Evolutionary conservation across 1,140 invertebrate genomes (phyloP).

Genomic region (Eupristina koningsbergeri): DNA sequence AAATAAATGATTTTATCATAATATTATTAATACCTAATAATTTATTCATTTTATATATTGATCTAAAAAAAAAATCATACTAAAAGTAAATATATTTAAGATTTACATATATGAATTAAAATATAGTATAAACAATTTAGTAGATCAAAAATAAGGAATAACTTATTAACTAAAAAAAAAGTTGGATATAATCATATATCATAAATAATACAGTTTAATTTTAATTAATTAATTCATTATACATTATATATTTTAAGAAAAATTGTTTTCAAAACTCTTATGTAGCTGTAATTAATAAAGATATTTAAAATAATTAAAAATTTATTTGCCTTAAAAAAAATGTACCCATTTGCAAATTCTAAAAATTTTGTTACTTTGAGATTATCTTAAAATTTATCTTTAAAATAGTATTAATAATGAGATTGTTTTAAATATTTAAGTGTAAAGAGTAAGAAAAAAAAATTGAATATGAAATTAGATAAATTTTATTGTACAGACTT

Average conservation of each 20-base stretch:
- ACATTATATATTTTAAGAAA: neutral
- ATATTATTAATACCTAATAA: too few relatives aligned
- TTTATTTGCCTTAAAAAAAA: too few relatives aligned
- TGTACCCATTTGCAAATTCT: neutral
- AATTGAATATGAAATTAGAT: constrained; percentile 35
- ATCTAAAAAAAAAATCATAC: too few relatives aligned
- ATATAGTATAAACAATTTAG: neutral
- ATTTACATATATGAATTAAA: too few relatives aligned
- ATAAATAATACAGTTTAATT: neutral
- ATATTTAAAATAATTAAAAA: neutral
- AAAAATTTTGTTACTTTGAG: neutral
- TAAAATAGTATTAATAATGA: too few relatives aligned
- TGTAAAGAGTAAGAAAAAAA: neutral
- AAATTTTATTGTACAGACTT: constrained; percentile 53
- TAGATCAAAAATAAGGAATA: neutral
- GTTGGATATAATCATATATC: neutral
- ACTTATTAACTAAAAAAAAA: neutral
- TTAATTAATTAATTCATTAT: neutral
- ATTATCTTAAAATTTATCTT: neutral
- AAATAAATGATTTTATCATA: too few relatives aligned
- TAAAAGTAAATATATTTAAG: too few relatives aligned
- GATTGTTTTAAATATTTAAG: neutral
- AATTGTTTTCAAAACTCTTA: neutral
- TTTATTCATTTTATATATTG: too few relatives aligned
- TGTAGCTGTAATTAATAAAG: neutral